phyloP scores from a whole-genome alignment of 2,888 invertebrate genomes.

The Cremastinae sp. region DNA sequence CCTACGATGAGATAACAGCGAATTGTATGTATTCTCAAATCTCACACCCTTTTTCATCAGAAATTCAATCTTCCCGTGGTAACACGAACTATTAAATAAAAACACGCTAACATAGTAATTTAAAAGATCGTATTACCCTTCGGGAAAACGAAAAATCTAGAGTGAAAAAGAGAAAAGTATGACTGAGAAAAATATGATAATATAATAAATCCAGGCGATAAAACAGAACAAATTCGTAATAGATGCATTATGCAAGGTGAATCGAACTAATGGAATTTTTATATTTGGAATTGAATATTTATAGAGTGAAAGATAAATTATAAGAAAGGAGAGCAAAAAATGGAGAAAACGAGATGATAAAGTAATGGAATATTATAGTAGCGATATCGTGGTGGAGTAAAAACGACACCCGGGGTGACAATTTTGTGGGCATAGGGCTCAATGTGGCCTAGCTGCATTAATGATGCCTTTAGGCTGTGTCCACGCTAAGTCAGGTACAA shows the following conservation, averaged over 20 bases:
- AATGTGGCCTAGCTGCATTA: constrained; percentile 67
- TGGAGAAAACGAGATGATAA: constrained; percentile 44
- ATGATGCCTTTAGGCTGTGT: constrained; percentile 75
- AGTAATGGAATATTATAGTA: constrained; percentile 59
- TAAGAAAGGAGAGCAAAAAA: constrained; percentile 25
- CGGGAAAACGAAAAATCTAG: too few relatives aligned
- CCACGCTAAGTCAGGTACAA: constrained; percentile 51
- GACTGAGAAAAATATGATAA: too few relatives aligned
- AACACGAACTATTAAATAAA: too few relatives aligned
- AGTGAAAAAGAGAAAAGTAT: too few relatives aligned
- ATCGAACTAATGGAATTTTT: constrained; percentile 17
- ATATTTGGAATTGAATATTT: constrained; percentile 32
- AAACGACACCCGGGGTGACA: constrained; percentile 54
- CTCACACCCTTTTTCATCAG: too few relatives aligned
- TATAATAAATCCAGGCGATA: too few relatives aligned
- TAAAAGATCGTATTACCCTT: too few relatives aligned
- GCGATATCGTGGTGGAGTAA: constrained; percentile 39
- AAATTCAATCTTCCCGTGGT: too few relatives aligned
- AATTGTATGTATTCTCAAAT: too few relatives aligned
- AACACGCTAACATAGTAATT: too few relatives aligned
- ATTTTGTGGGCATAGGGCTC: constrained; percentile 54
- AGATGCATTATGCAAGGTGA: background rate
- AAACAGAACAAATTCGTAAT: background rate
- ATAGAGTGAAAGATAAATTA: constrained; percentile 22
- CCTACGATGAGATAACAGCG: too few relatives aligned